Evolutionary conservation across 2,888 invertebrate genomes (phyloP).

Genomic region (Phaonia tiefii): DNA sequence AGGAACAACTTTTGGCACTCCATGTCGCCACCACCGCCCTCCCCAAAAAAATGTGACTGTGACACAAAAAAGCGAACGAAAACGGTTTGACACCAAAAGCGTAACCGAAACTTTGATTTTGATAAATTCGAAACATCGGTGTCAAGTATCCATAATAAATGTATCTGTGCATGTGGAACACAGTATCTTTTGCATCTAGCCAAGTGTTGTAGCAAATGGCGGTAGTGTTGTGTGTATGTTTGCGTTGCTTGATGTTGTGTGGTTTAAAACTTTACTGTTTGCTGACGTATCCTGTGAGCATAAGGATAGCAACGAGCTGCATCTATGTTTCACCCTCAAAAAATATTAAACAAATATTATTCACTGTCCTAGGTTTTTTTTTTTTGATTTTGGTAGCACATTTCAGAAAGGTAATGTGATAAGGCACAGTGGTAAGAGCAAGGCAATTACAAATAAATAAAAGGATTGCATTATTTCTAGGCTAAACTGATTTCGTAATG

Average conservation of each 20-base stretch:
- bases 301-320: too few relatives aligned
- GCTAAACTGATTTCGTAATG: too few relatives aligned
- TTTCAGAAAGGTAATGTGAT: background rate
- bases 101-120: slow-evolving; percentile 51
- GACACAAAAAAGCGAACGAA: slow-evolving; percentile 10
- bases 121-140: slow-evolving; percentile 53
- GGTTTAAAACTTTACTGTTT: slow-evolving; percentile 14
- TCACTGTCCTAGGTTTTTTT: slow-evolving; percentile 1
- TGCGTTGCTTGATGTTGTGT: slow-evolving; percentile 5
- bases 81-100: slow-evolving; percentile 47
- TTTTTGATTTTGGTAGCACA: background rate
- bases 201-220: background rate
- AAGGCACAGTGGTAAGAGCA: background rate
- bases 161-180: slow-evolving; percentile 8
- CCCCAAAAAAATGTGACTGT: background rate
- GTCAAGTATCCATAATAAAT: slow-evolving; percentile 44
- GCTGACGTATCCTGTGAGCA: background rate
- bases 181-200: background rate
- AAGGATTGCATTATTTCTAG: too few relatives aligned
- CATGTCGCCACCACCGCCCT: background rate
- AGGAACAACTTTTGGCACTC: slow-evolving; percentile 19
- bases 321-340: background rate
- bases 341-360: slow-evolving; percentile 31
- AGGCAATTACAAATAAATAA: too few relatives aligned
- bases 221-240: background rate